phyloP scores from a whole-genome alignment of 1,140 invertebrate species.

The Phymorhynchus buccinoides region DNA sequence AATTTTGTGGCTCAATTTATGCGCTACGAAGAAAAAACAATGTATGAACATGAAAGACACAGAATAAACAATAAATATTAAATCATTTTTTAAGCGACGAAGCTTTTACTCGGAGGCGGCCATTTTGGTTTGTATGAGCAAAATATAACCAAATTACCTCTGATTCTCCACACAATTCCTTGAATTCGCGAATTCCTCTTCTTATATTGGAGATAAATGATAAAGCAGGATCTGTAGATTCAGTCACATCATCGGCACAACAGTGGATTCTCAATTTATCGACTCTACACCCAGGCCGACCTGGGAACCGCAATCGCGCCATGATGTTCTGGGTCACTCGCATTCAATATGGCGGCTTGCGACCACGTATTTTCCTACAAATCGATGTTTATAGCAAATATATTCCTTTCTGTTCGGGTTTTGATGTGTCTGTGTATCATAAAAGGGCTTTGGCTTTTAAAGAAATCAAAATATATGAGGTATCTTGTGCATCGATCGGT shows the following conservation, averaged over 20 bases:
- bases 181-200: slow-evolving; percentile 71
- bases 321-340: slow-evolving; percentile 61
- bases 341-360: slow-evolving; percentile 48
- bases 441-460: not conserved
- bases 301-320: slow-evolving; percentile 73
- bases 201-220: slow-evolving; percentile 65
- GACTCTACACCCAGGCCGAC: slow-evolving; percentile 72
- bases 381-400: slow-evolving; percentile 1
- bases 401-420: not conserved
- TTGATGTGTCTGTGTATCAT: slow-evolving; percentile 3
- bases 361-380: slow-evolving; percentile 22
- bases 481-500: not conserved
- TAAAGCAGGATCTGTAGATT: slow-evolving; percentile 59
- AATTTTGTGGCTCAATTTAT: not conserved
- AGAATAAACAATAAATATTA: not conserved
- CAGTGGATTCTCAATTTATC: slow-evolving; percentile 67
- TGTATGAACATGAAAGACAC: not conserved
- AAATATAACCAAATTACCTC: slow-evolving; percentile 69
- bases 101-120: slow-evolving; percentile 77
- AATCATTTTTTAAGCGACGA: slow-evolving; percentile 36
- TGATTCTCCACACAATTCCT: slow-evolving; percentile 73
- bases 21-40: not conserved
- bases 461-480: not conserved
- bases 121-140: slow-evolving; percentile 36
- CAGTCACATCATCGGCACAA: slow-evolving; percentile 65